These are phyloP conservation scores for Tinamus major DNA, from an alignment of 2,797 vertebrate genomes.

Conservation along the genomic window DNA sequence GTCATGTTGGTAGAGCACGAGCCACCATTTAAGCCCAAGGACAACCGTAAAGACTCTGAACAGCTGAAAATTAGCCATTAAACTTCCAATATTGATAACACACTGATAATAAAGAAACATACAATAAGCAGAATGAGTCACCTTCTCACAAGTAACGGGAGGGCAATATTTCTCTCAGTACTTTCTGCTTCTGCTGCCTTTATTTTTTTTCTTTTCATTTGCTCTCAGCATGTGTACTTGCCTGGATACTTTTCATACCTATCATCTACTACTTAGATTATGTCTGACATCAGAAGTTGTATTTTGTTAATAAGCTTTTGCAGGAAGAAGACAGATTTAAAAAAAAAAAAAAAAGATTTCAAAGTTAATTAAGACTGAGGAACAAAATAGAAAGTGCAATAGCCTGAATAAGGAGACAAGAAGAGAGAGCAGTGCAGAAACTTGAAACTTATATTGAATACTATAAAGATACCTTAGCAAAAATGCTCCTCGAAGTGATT, in stretches of 20 bases:
- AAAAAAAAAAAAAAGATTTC: background rate
- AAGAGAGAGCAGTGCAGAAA: background rate
- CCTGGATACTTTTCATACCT: slow-evolving; percentile 20
- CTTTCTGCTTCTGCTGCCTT: background rate
- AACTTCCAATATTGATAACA: background rate
- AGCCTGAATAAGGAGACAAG: background rate
- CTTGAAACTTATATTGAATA: background rate
- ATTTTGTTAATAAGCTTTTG: slow-evolving; percentile 13
- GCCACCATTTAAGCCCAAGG: background rate
- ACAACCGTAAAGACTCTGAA: background rate
- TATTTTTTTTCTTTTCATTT: slow-evolving; percentile 27
- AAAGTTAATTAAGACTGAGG: slow-evolving; percentile 31
- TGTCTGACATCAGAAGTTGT: slow-evolving; percentile 3
- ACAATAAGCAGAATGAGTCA: background rate
- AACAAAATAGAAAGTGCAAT: background rate
- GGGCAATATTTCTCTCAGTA: background rate
- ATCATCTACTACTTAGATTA: background rate
- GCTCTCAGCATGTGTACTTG: background rate
- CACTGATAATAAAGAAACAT: background rate
- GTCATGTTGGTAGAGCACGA: background rate
- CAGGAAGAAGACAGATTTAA: background rate
- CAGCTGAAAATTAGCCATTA: background rate
- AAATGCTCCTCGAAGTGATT: background rate
- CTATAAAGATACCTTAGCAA: background rate
- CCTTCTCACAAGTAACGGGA: background rate